Conservation (phyloP, 23 tunicate species). For the Botrylloides violaceus region DNA sequence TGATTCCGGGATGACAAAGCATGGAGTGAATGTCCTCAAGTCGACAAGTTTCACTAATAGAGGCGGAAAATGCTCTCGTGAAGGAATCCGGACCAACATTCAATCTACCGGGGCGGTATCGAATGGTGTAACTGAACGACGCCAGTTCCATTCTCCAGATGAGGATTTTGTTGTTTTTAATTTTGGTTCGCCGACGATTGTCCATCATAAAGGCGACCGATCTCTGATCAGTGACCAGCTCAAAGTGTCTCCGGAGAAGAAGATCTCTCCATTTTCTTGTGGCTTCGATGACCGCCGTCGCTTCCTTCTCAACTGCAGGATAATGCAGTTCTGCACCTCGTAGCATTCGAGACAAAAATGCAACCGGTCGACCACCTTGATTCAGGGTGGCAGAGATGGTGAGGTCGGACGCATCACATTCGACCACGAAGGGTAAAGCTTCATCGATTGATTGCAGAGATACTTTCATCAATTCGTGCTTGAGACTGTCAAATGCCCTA, state of each 20-base stretch:
- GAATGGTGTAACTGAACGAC: constrained; percentile 18
- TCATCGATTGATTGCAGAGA: no score
- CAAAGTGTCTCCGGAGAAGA: constrained; percentile 4
- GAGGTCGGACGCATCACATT: constrained; percentile 35
- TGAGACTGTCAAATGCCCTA: no score
- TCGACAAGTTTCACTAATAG: not conserved
- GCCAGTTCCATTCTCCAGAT: no score
- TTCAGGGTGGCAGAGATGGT: no score
- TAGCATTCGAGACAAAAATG: no score
- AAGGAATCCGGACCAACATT: constrained; percentile 22
- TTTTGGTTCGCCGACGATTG: no score
- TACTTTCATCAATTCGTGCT: no score
- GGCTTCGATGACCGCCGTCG: constrained; percentile 12
- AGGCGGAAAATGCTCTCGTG: constrained; percentile 23
- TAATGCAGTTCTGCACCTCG: no score
- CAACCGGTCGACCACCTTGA: no score
- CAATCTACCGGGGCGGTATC: constrained; percentile 25
- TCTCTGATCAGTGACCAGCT: constrained; percentile 18
- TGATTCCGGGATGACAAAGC: constrained; percentile 21
- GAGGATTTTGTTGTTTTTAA: no score
- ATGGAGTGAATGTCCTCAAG: constrained; percentile 6
- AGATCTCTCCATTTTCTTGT: constrained; percentile 20
- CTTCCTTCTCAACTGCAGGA: no score
- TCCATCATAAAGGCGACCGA: constrained; percentile 41
- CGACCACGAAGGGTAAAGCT: constrained; percentile 19